phyloP scores from a whole-genome alignment of 2,888 invertebrate genomes.

The Escarpia spicata region DNA sequence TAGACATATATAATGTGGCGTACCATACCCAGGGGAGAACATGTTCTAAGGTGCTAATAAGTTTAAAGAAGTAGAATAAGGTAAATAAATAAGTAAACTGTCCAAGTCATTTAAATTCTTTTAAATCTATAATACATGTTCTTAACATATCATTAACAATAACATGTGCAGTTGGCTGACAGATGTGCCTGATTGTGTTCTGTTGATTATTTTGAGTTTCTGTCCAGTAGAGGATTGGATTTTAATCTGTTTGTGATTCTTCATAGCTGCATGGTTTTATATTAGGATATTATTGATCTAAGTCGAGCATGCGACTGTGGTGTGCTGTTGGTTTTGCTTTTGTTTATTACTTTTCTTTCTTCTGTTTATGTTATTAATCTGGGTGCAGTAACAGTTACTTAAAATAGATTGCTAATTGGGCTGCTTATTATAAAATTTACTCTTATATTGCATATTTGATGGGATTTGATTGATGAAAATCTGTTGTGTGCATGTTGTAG shows the following conservation, averaged over 20 bases:
- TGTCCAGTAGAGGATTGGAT: not conserved
- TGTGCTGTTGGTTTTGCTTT: not conserved
- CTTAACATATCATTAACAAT: not conserved
- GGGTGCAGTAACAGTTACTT: not conserved
- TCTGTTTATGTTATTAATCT: not conserved
- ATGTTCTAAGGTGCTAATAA: not conserved
- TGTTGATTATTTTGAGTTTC: not conserved
- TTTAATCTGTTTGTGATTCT: not conserved
- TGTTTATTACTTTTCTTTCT: not conserved
- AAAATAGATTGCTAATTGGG: too few species aligned
- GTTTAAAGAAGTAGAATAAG: not conserved
- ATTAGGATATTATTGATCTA: not conserved
- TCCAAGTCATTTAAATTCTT: not conserved
- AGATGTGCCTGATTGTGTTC: not conserved
- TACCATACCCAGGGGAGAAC: not conserved
- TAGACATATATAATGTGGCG: too few species aligned
- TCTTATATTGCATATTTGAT: too few species aligned
- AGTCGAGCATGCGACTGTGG: not conserved
- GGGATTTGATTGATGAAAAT: too few species aligned
- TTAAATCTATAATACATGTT: too few species aligned
- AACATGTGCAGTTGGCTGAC: not conserved
- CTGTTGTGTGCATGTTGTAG: too few species aligned
- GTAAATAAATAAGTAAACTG: not conserved
- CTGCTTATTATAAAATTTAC: too few species aligned
- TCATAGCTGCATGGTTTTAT: not conserved